Base-by-base conservation (phyloP, 2,888 invertebrate genomes). In the Callyntrura guangdongensis region DNA sequence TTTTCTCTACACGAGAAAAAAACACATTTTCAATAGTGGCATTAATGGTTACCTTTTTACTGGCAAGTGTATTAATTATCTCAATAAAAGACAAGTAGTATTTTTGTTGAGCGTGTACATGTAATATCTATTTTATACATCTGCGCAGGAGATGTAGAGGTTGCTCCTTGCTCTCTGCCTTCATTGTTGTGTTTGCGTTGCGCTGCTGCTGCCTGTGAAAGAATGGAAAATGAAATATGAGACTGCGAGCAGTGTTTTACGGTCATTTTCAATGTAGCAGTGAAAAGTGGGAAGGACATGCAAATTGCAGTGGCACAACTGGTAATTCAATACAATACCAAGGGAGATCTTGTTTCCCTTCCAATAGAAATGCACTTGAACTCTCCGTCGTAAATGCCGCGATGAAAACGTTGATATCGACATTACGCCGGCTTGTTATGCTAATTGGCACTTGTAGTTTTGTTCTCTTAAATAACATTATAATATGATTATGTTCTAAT, bases 371-470 rank as follows among this genome's bases (percentile, higher is more conserved):
- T 20, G 25, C 4, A 22, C 64, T 64, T 64, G 64, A 20, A 69
- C 69, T 69, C 17, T 17, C n/a, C 8, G n/a, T n/a, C n/a, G n/a
- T 12, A 72, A 22, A 72, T 11, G 14, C 1, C 36, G 14, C 6
- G 36, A 69, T 69, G 69, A 36, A 4, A 36, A 36, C 11, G 22
- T 4, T 27, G 69, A 27, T 69, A 69, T 12, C n/a, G 9, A 14
- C 5, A 36, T 6, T 72, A 36, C 36, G 45, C 17, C 36, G 12
- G 61, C 82, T 61, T 61, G 82, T 82, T 82, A 82, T 82, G 82
- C 82, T 61, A 82, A 82, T 82, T 82, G 82, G 82, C 59, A 17
- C 59, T 17, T n/a, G 61, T 61, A 82, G 14, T 6, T n/a, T 64
- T 22, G 6, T 64, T 14, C 64, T 59, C 17, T n/a, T 59, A 6